Evolutionary conservation across 2,797 vertebrate species (phyloP).

Genomic region (Eulemur mongoz): DNA sequence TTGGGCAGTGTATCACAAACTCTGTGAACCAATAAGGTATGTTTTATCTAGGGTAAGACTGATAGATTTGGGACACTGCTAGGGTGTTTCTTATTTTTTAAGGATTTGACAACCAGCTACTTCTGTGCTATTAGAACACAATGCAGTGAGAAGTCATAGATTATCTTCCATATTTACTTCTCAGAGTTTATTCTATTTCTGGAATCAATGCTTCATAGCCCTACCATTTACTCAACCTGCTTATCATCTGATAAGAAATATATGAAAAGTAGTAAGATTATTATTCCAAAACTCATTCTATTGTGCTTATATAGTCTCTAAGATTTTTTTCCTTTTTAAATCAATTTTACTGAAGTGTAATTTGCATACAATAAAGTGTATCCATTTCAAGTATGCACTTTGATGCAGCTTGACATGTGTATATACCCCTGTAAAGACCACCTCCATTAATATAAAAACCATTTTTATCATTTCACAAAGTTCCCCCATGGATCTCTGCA

Average conservation of each 20-base stretch:
- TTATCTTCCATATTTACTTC: neutral
- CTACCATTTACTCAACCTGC: neutral
- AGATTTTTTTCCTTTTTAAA: neutral
- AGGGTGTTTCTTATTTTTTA: slow-evolving; percentile 37
- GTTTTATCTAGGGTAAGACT: slow-evolving; percentile 51
- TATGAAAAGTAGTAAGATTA: neutral
- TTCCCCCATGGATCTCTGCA: too few species aligned
- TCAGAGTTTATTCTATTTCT: neutral
- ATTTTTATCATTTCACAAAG: neutral
- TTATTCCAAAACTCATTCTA: slow-evolving; percentile 7
- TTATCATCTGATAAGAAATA: neutral
- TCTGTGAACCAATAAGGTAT: neutral
- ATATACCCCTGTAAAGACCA: neutral
- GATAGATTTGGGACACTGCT: slow-evolving; percentile 7
- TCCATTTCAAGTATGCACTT: neutral
- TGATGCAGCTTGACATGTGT: neutral
- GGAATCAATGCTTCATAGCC: neutral
- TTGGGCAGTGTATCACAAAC: slow-evolving; percentile 13
- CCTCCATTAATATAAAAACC: neutral
- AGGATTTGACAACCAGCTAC: slow-evolving; percentile 36
- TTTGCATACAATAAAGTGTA: neutral
- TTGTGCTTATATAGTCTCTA: neutral
- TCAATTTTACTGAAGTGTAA: neutral
- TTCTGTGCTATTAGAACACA: slow-evolving; percentile 24
- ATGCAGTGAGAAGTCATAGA: slow-evolving; percentile 2